These are phyloP conservation scores for Apostichopus leukothele DNA, from an alignment of 53 echinoderm and acorn worm species.

Conservation along the genomic window DNA sequence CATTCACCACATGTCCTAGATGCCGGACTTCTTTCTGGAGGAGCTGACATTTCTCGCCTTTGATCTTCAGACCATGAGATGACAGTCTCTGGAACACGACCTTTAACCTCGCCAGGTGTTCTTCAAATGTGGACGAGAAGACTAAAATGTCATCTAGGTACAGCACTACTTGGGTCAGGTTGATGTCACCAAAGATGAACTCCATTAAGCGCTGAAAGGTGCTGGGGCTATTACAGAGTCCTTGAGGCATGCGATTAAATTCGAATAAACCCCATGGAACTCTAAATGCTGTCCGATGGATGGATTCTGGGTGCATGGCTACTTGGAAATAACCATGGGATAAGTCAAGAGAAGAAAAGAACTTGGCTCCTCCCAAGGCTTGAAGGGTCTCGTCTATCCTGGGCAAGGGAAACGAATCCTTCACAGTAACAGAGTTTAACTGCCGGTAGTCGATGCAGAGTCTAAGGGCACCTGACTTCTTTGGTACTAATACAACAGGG, in stretches of 20 bases:
- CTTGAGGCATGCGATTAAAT: constrained; percentile 54
- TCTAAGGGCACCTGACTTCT: constrained; percentile 48
- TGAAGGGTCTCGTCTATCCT: constrained; percentile 49
- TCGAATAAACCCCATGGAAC: constrained; percentile 64
- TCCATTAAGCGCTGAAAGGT: constrained; percentile 65
- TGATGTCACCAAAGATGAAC: constrained; percentile 57
- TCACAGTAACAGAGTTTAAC: constrained; percentile 33
- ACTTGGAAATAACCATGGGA: constrained; percentile 55
- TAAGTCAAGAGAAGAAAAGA: constrained; percentile 47
- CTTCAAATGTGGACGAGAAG: constrained; percentile 55
- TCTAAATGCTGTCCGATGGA: constrained; percentile 53
- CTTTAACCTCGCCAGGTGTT: constrained; percentile 44
- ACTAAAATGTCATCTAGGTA: constrained; percentile 57
- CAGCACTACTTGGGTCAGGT: constrained; percentile 42
- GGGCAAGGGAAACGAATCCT: constrained; percentile 56
- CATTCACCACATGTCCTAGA: constrained; percentile 49
- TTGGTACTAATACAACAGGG: constrained; percentile 46
- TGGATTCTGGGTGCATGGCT: constrained; percentile 44
- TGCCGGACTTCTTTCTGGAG: constrained; percentile 41
- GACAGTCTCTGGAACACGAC: constrained; percentile 52
- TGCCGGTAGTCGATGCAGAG: constrained; percentile 56
- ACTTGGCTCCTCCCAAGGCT: constrained; percentile 48
- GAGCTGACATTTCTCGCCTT: constrained; percentile 53
- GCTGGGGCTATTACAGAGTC: constrained; percentile 53
- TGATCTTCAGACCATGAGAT: constrained; percentile 58